Percentiles rank a stretch among this genome's conserved stretches.
phyloP scores from a whole-genome alignment of 2,888 invertebrate genomes.

The Iselma pallidipennis region DNA sequence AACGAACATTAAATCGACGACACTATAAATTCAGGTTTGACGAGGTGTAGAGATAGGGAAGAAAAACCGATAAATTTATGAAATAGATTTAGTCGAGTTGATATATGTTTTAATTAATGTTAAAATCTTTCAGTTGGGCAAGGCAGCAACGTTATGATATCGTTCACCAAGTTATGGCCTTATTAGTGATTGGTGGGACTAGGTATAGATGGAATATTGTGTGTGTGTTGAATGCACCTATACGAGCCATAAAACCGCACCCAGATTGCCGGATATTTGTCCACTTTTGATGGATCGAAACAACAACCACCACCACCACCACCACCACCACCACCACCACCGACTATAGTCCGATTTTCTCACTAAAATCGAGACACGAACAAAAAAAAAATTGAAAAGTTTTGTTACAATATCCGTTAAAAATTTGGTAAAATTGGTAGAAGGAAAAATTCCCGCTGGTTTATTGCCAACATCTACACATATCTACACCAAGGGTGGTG shows the following conservation, averaged over 20 bases:
- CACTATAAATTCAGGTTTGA: conserved; percentile 37
- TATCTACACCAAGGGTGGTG: conserved; percentile 37
- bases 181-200: conserved; percentile 52
- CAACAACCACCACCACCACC: not conserved
- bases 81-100: conserved; percentile 37
- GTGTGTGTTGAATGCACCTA: conserved; percentile 38
- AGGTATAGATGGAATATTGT: conserved; percentile 34
- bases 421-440: conserved; percentile 5
- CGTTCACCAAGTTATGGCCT: conserved; percentile 50
- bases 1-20: not conserved
- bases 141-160: conserved; percentile 49
- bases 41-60: conserved; percentile 34
- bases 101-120: conserved; percentile 50
- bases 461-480: conserved; percentile 33
- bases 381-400: not conserved
- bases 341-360: no score
- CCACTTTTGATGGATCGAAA: conserved; percentile 1
- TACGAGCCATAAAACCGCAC: conserved; percentile 52
- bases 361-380: not conserved
- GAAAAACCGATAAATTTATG: conserved; percentile 38
- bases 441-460: conserved; percentile 35
- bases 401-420: not conserved
- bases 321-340: not conserved
- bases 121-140: conserved; percentile 35
- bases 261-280: conserved; percentile 38